A percentile compares a stretch with the other conserved stretches of the same genome.
These are phyloP conservation scores for Diarsia rubi DNA, from an alignment of 2,888 invertebrate species.

Conservation along the genomic window DNA sequence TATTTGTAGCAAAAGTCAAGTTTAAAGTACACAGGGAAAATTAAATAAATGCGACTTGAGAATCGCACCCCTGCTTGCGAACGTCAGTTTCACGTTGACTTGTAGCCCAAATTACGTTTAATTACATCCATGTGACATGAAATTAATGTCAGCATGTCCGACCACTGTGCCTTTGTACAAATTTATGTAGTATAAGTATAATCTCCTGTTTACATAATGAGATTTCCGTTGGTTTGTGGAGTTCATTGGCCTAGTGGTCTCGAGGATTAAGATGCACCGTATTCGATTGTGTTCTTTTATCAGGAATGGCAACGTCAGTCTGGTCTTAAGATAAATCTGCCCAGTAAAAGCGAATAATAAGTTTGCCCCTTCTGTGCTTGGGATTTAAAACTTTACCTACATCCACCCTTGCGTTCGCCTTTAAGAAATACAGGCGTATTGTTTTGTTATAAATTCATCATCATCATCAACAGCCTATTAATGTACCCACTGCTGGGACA, in stretches of 20 bases:
- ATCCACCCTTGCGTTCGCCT: neutral
- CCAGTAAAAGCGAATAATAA: neutral
- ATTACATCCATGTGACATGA: slow-evolving; percentile 29
- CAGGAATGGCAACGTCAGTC: neutral
- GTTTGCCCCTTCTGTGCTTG: neutral
- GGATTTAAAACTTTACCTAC: neutral
- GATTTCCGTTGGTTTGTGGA: neutral
- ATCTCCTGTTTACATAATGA: neutral
- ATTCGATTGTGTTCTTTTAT: neutral
- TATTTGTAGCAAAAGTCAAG: neutral
- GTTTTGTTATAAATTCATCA: too few species aligned
- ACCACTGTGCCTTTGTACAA: neutral
- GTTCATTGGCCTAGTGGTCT: neutral
- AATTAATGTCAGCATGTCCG: slow-evolving; percentile 15
- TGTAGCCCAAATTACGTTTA: slow-evolving; percentile 24
- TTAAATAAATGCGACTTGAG: neutral
- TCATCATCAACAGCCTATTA: too few species aligned
- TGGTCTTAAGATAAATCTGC: neutral
- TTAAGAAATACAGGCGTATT: neutral
- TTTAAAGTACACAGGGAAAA: neutral
- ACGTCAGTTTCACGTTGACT: slow-evolving; percentile 3
- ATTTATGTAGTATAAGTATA: neutral
- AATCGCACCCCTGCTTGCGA: neutral
- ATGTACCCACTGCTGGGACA: too few species aligned
- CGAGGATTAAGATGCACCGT: neutral